Conservation (phyloP, 1,140 invertebrate species). For the Drosophila repletoides region DNA sequence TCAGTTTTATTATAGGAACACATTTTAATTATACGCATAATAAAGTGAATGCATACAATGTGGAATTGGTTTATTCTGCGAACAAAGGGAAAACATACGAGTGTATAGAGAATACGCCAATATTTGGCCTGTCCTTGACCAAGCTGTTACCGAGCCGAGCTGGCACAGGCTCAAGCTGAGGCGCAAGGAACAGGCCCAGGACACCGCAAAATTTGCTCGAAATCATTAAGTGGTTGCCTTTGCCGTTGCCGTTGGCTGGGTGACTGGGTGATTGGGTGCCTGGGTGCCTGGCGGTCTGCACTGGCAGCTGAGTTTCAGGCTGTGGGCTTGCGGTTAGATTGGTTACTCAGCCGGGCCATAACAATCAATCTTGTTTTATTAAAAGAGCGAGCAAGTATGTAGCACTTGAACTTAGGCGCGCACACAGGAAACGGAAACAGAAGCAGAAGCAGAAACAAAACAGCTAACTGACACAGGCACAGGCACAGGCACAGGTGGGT, state of each 20-base stretch:
- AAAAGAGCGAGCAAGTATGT: conserved; percentile 25
- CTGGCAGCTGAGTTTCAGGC: background rate
- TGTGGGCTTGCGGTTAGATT: conserved; percentile 18
- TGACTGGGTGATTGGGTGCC: too few relatives aligned
- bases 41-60: too few relatives aligned
- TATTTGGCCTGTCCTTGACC: conserved; percentile 55
- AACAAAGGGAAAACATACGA: background rate
- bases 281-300: conserved; percentile 10
- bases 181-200: too few relatives aligned
- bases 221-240: conserved; percentile 59
- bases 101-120: conserved; percentile 12
- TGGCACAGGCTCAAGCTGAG: conserved; percentile 20
- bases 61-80: too few relatives aligned
- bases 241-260: too few relatives aligned
- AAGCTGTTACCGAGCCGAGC: conserved; percentile 7
- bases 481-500: conserved; percentile 6
- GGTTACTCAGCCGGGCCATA: conserved; percentile 32
- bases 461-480: background rate
- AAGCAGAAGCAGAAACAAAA: conserved; percentile 7
- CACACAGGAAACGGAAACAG: background rate
- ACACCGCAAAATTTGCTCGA: conserved; percentile 28
- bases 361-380: conserved; percentile 71
- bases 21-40: too few relatives aligned
- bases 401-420: conserved; percentile 23
- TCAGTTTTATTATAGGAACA: too few relatives aligned